Base-by-base conservation (phyloP, 2,888 invertebrate genomes). In the Lepas anatifera region DNA sequence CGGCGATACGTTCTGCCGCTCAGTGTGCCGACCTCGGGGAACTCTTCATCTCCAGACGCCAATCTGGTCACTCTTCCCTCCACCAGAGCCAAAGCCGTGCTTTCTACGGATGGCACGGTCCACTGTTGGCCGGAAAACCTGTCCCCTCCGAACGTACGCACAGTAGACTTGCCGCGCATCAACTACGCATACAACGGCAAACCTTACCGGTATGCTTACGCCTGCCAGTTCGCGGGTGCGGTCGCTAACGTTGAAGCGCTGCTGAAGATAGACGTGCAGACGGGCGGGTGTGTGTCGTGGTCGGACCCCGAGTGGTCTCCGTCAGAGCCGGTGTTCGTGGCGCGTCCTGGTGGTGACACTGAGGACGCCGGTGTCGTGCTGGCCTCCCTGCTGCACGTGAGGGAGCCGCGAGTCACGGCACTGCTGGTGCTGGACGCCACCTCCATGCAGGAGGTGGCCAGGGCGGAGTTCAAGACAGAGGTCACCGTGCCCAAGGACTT, bases 281-380 rank as follows among this genome's bases (percentile, higher is more conserved):
- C 68, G 1, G 71, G 72, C 2, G 68, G 70, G 48, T 58, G 35
- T 18, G 37, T 27, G 43, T 16, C 29, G 25, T 72, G 72, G 72
- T 50, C 50, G 3, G 71, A 68, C 41, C 46, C 67, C 16, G 67
- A 50, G 35, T 70, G 66, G 39, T 35, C 69, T 41, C 68, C 70
- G 35, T 71, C 70, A n/a, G 84, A 84, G 74, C 81, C 82, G 1
- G 77, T 82, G 52, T 84, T 83, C 74, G 80, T 83, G 1, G 75
- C 80, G 0, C 74, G 78, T 46, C 82, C 83, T 4, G 77, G 76
- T 3, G 77, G 77, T 3, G 73, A 70, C 0, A 76, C 76, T 8
- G 84, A 84, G 75, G 83, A 83, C 74, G 82, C 83, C 72, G 84
- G 83, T 8, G 75, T 79, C 22, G 69, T 80, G 18, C 71, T 80